These are phyloP conservation scores for Elgonia sp. DNA, from an alignment of 2,888 invertebrate genomes.

Conservation along the genomic window DNA sequence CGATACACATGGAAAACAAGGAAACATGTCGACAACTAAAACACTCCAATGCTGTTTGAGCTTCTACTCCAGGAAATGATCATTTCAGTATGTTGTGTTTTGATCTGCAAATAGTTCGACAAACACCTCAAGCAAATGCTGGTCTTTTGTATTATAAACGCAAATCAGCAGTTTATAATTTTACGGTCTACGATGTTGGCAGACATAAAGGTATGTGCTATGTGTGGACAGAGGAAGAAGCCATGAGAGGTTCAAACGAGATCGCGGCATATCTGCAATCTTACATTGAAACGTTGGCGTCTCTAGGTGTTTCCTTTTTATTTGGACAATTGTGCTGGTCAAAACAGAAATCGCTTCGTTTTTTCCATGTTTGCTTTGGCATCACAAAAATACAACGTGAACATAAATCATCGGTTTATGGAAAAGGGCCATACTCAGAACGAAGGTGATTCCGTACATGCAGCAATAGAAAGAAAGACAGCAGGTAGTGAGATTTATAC, in stretches of 20 bases:
- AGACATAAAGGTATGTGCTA: conserved; percentile 26
- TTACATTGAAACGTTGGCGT: conserved; percentile 22
- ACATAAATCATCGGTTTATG: conserved; percentile 64
- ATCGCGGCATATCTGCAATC: conserved; percentile 18
- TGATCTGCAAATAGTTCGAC: conserved; percentile 49
- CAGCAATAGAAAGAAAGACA: conserved; percentile 50
- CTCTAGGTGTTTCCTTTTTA: conserved; percentile 35
- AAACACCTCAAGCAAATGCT: conserved; percentile 34
- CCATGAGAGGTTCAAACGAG: conserved; percentile 34
- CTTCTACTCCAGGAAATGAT: conserved; percentile 15
- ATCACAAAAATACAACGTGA: conserved; percentile 47
- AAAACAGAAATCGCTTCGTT: conserved; percentile 44
- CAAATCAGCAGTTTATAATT: conserved; percentile 36
- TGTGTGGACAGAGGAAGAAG: conserved; percentile 36
- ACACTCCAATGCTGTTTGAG: conserved; percentile 22
- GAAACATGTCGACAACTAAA: conserved; percentile 39
- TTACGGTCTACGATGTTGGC: conserved; percentile 29
- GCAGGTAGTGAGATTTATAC: conserved; percentile 20
- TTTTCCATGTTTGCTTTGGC: conserved; percentile 54
- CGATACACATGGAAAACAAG: conserved; percentile 4
- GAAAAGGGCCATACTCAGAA: conserved; percentile 75
- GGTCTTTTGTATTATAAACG: conserved; percentile 40
- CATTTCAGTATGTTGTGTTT: conserved; percentile 49
- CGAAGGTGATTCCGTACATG: conserved; percentile 73
- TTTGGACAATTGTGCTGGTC: conserved; percentile 42